Evolutionary conservation across 92 coral and sea anemone genomes (phyloP), one percentile per base, ranked within the genome.

Genomic region (Zoanthus sansibaricus): DNA sequence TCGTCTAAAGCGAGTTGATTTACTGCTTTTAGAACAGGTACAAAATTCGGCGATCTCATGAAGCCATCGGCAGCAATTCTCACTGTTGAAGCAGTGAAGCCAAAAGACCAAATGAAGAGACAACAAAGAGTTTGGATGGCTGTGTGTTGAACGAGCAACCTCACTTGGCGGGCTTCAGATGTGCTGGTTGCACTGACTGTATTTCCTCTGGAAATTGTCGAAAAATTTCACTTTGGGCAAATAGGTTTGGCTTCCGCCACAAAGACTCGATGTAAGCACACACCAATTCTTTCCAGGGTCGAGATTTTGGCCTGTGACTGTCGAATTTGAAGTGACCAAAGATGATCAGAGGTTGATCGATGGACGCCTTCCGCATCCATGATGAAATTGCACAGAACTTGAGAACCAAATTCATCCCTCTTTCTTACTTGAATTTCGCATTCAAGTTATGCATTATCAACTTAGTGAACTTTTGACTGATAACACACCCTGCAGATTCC

Each of bases 31-130:
- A 86, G 49, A 66, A 77, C 78, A 64, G 77, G 56, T 20, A 25
- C 58, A 66, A 86, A 76, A n/a, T 68, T 56, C 11, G 76, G 31
- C 32, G 71, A 77, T 9, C 71, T 10, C 15, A 67, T 33, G 30
- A 86, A 31, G 7, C 84, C 64, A 30, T 77, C 75, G 42, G 42
- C 42, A 15, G 84, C 18, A 74, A 66, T 9, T 86, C 89, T 77
- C 76, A 49, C 78, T 86, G 89, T 86, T 71, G 25, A n/a, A 86
- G 64, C 9, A 86, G 62, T 77, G 77, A 69, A 45, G 84, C 59
- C n/a, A 16, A 86, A 77, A 86, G 89, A 86, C 84, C 89, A 68
- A 86, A 86, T 47, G 84, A 76, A 14, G 76, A 62, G 18, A 71
- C 89, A 32, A 86, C 76, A 86, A 46, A 52, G 47, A 66, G 84